Evolutionary conservation across 2,113 vertebrate genomes (phyloP).

Genomic region (Seriola aureovittata): DNA sequence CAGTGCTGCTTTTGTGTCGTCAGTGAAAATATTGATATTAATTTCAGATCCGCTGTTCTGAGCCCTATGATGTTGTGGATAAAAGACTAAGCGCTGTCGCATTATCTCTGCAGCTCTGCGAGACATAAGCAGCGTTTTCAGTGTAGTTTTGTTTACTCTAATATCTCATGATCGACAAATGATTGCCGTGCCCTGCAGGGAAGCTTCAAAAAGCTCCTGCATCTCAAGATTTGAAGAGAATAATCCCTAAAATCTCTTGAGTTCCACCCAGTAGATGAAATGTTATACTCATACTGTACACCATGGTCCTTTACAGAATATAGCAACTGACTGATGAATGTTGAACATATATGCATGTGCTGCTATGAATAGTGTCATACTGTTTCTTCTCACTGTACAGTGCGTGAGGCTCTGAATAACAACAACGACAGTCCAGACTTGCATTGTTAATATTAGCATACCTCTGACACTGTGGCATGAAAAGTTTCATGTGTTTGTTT

Average conservation of each 20-base stretch:
- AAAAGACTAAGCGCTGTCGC: neutral
- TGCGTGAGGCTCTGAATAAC: neutral
- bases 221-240: neutral
- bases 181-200: constrained; percentile 3
- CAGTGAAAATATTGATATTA: neutral
- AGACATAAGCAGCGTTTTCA: neutral
- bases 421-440: neutral
- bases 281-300: too few relatives aligned
- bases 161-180: constrained; percentile 23
- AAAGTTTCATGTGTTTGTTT: neutral
- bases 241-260: neutral
- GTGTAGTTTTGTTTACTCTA: constrained; percentile 5
- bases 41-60: neutral
- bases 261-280: too few relatives aligned
- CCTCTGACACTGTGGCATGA: neutral
- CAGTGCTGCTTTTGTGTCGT: neutral
- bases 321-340: constrained; percentile 28
- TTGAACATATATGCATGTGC: neutral
- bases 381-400: neutral
- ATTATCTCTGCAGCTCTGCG: neutral
- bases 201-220: neutral
- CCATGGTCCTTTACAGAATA: neutral
- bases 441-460: neutral
- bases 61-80: neutral
- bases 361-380: constrained; percentile 17